These are phyloP conservation scores for Hormiphora californensis DNA, from an alignment of 37 sponge, comb jelly and placozoan genomes.

Conservation along the genomic window DNA sequence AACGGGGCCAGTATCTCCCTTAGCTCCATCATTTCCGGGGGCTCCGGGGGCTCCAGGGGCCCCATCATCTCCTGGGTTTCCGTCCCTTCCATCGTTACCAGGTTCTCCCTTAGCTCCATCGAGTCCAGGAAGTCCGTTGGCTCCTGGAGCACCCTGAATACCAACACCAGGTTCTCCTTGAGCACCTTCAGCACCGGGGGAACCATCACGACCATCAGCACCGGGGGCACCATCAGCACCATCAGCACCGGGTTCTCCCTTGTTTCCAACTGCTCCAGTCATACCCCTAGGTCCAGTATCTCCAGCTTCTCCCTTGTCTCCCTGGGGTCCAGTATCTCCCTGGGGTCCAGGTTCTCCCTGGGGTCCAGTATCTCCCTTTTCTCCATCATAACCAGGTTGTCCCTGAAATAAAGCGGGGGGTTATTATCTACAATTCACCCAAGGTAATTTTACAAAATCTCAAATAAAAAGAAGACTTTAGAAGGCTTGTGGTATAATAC, in stretches of 20 bases:
- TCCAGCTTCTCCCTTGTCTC: constrained; percentile 55
- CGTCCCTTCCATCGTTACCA: not conserved
- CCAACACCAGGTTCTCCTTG: no score
- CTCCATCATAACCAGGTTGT: not conserved
- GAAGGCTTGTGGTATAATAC: no score
- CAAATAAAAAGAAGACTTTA: no score
- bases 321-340: constrained; percentile 56
- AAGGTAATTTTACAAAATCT: no score
- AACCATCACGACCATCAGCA: not conserved
- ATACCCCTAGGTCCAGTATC: constrained; percentile 6
- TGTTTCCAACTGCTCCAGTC: not conserved
- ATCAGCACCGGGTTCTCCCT: constrained; percentile 48
- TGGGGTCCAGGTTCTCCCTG: not conserved
- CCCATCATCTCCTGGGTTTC: not conserved
- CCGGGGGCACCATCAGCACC: not conserved
- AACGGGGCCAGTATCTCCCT: not conserved
- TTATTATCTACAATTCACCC: no score
- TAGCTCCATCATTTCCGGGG: constrained; percentile 3
- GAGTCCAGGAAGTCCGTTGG: no score
- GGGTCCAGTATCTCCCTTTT: not conserved
- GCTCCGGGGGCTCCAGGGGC: not conserved
- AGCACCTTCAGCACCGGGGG: not conserved
- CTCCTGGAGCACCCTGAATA: no score
- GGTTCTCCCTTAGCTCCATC: no score
- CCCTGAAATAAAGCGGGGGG: no score